phyloP scores from a whole-genome alignment of 1,140 invertebrate species.

The Tetranychus urticae region DNA sequence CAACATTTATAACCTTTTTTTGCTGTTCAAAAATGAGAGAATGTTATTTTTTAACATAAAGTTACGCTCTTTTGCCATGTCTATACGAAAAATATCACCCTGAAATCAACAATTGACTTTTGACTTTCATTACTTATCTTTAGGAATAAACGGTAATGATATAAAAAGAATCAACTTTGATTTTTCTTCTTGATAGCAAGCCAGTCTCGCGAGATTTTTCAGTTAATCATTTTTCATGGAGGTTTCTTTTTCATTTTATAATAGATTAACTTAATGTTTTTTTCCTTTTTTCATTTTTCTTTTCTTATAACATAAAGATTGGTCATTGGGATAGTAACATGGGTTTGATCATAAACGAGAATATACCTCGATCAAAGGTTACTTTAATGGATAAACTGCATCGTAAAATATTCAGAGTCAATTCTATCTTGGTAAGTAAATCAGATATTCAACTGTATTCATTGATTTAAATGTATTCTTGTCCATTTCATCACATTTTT shows the following conservation, averaged over 20 bases:
- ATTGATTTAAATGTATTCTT: not conserved
- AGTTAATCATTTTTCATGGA: too few species aligned
- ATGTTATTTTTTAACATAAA: too few species aligned
- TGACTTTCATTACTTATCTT: too few species aligned
- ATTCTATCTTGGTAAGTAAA: not conserved
- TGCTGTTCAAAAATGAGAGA: too few species aligned
- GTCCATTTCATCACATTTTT: constrained; percentile 15
- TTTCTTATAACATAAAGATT: not conserved
- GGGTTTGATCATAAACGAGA: not conserved
- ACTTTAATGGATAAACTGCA: not conserved
- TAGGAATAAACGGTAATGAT: too few species aligned
- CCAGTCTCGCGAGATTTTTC: too few species aligned
- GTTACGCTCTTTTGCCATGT: too few species aligned
- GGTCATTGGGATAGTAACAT: not conserved
- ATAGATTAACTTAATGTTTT: not conserved
- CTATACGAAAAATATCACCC: too few species aligned
- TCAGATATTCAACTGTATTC: not conserved
- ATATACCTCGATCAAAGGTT: not conserved
- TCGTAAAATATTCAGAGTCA: not conserved
- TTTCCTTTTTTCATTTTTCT: not conserved
- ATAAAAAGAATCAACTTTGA: too few species aligned
- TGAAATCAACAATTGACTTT: too few species aligned
- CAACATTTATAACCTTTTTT: too few species aligned
- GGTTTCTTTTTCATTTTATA: not conserved
- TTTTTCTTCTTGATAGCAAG: too few species aligned